Evolutionary conservation across 2,113 vertebrate genomes (phyloP).

Genomic region (Halcyon malimbica): DNA sequence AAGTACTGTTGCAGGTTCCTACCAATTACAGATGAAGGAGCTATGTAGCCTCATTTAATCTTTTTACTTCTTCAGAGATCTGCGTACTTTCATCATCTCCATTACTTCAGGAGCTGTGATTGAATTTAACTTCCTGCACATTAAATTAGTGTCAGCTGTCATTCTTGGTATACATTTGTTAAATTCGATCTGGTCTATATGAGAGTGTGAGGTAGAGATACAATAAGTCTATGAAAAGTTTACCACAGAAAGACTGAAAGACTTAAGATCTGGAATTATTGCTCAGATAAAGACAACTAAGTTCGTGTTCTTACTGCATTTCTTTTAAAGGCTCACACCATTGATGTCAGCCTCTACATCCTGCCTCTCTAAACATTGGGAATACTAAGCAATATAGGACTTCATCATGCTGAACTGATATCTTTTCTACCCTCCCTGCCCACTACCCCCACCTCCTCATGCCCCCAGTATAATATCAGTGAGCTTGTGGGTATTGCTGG

Average conservation of each 20-base stretch:
- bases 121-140: conserved; percentile 66
- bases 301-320: conserved; percentile 11
- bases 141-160: conserved; percentile 73
- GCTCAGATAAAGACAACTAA: conserved; percentile 39
- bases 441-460: rapidly evolving
- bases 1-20: conserved; percentile 27
- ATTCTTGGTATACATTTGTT: conserved; percentile 65
- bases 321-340: conserved; percentile 29
- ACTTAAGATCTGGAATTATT: conserved; percentile 27
- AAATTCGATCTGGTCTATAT: conserved; percentile 63
- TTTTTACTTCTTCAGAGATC: conserved; percentile 55
- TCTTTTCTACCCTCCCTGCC: background rate
- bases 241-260: conserved; percentile 11
- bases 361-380: background rate
- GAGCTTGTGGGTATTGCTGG: background rate
- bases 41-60: conserved; percentile 41
- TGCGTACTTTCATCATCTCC: conserved; percentile 49
- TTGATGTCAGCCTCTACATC: background rate
- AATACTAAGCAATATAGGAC: conserved; percentile 1
- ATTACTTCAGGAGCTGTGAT: conserved; percentile 60
- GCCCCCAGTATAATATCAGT: background rate
- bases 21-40: conserved; percentile 29
- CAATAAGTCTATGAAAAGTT: conserved; percentile 44
- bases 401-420: background rate
- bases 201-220: conserved; percentile 37